phyloP scores from a whole-genome alignment of 2,797 vertebrate genomes.

The Galagoides demidoff region DNA sequence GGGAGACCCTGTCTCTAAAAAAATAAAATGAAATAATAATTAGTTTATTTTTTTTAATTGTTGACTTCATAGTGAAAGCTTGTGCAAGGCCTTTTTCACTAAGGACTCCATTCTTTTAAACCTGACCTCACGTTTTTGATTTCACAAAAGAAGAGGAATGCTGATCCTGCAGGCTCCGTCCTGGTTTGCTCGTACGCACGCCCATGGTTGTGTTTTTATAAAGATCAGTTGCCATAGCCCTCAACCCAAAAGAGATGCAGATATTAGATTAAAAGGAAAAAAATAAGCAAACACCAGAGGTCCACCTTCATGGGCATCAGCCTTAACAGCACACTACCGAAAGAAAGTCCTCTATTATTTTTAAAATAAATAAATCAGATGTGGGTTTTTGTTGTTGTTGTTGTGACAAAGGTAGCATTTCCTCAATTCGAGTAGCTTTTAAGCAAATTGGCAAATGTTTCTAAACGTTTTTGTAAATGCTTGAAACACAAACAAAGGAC shows the following conservation, averaged over 20 bases:
- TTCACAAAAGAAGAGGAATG: constrained; percentile 44
- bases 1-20: background rate
- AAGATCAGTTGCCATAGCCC: background rate
- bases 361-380: constrained; percentile 27
- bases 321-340: background rate
- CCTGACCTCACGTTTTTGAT: background rate
- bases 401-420: background rate
- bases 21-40: background rate
- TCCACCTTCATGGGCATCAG: background rate
- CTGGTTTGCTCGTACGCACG: background rate
- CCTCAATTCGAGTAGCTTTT: constrained; percentile 27
- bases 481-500: constrained; percentile 58
- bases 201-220: background rate
- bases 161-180: background rate
- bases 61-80: background rate
- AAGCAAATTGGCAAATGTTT: constrained; percentile 49
- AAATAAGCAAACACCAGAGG: background rate
- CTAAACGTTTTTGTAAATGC: background rate
- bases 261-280: constrained; percentile 6
- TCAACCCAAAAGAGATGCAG: background rate
- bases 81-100: background rate
- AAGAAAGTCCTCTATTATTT: constrained; percentile 37
- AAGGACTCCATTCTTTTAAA: constrained; percentile 36
- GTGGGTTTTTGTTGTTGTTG: background rate
- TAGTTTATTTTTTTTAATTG: background rate